Percentiles rank a stretch among this genome's conserved stretches.
These are phyloP conservation scores for Sternarchorhynchus goeldii DNA, from an alignment of 2,797 vertebrate species.

Conservation along the genomic window DNA sequence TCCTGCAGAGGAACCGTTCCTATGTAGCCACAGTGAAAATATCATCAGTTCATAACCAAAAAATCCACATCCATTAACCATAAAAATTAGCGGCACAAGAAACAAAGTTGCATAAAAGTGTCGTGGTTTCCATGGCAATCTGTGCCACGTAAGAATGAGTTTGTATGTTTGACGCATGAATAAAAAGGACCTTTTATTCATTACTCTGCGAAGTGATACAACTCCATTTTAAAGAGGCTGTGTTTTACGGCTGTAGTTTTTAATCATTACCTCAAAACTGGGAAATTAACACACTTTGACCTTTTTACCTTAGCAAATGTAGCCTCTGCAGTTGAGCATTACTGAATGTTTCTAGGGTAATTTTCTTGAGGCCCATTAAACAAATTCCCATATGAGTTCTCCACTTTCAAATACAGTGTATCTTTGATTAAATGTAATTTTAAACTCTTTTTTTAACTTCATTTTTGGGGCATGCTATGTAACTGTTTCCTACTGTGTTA, in stretches of 20 bases:
- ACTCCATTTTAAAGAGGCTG: slow-evolving; percentile 34
- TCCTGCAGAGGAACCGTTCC: slow-evolving; percentile 32
- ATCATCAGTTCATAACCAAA: slow-evolving; percentile 40
- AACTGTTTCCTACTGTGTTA: too few species aligned
- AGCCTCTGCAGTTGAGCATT: slow-evolving; percentile 1
- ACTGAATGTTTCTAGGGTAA: background rate
- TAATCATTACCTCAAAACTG: slow-evolving; percentile 45
- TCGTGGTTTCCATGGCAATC: too few species aligned
- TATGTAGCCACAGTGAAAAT: slow-evolving; percentile 38
- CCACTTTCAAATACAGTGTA: background rate
- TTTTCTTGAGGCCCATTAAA: background rate
- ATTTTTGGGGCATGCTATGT: background rate
- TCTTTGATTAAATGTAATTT: background rate
- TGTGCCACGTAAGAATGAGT: too few species aligned
- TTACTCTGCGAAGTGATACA: slow-evolving; percentile 29
- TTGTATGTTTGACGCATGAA: too few species aligned
- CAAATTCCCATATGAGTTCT: too few species aligned
- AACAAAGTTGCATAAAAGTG: slow-evolving; percentile 38
- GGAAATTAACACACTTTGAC: slow-evolving; percentile 24
- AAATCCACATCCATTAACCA: slow-evolving; percentile 41
- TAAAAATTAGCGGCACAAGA: slow-evolving; percentile 33
- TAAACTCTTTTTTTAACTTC: too few species aligned
- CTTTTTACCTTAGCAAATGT: slow-evolving; percentile 34
- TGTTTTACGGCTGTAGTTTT: slow-evolving; percentile 45
- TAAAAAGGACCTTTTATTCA: slow-evolving; percentile 40